Conservation (phyloP, 2,888 invertebrate genomes). For the Seladonia tumulorum region DNA sequence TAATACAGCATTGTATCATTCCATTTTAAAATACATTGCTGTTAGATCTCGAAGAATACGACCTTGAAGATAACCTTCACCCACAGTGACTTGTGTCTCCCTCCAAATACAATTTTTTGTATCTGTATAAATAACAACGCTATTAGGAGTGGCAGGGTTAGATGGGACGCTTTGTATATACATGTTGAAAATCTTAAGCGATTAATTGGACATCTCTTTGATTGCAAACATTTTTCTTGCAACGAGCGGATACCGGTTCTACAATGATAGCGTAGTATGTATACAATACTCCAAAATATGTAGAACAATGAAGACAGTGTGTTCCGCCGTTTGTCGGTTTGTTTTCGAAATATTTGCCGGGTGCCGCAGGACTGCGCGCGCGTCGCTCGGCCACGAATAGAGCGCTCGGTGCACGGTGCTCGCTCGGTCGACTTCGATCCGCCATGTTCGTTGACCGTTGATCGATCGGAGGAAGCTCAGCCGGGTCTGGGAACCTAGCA, state of each 20-base stretch:
- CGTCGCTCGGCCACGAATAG: background rate
- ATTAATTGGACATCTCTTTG: background rate
- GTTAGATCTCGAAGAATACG: background rate
- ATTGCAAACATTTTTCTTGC: background rate
- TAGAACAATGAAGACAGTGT: background rate
- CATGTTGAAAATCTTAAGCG: background rate
- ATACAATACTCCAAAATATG: background rate
- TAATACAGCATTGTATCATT: background rate
- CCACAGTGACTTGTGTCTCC: too few species aligned
- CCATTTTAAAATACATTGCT: background rate
- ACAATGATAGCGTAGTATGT: background rate
- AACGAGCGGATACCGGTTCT: background rate
- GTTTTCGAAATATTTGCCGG: slow-evolving; percentile 25
- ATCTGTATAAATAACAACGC: background rate
- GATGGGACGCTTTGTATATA: background rate
- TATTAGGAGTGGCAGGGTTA: background rate
- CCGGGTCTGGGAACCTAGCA: slow-evolving; percentile 76
- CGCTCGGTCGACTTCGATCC: slow-evolving; percentile 23
- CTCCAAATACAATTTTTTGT: background rate
- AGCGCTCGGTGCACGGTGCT: background rate
- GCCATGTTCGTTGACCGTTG: slow-evolving; percentile 63
- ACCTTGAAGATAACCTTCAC: background rate
- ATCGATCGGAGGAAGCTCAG: slow-evolving; percentile 67
- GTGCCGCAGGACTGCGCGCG: slow-evolving; percentile 11
- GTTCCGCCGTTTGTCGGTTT: background rate